Percentiles rank a stretch among this genome's conserved stretches.
Conservation (phyloP, 2,797 vertebrate genomes). For the Otolemur crassicaudatus region DNA sequence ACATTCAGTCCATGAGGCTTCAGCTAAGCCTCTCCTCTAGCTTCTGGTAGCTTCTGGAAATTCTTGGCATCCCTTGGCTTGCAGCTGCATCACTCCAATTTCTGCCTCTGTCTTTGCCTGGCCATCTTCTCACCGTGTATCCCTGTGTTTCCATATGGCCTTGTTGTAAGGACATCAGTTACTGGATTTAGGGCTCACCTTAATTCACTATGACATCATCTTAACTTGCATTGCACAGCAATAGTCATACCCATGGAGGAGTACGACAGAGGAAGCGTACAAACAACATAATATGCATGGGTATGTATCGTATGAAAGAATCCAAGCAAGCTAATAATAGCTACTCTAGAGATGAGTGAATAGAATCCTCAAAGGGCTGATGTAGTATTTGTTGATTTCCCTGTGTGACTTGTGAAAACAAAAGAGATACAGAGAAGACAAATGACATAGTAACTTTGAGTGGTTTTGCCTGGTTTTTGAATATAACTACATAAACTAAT, state of each 20-base stretch:
- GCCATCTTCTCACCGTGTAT: not conserved
- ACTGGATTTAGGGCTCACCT: not conserved
- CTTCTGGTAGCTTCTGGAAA: not conserved
- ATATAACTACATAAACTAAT: not conserved
- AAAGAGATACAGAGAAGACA: conserved; percentile 78
- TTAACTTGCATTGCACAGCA: not conserved
- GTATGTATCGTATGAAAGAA: conserved; percentile 61
- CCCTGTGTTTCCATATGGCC: not conserved
- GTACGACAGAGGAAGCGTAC: not conserved
- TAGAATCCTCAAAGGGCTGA: conserved; percentile 80
- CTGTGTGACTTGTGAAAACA: conserved; percentile 84
- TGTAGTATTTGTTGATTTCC: conserved; percentile 82
- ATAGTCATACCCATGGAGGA: conserved; percentile 34
- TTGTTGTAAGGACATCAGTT: not conserved
- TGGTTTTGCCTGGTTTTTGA: conserved; percentile 68
- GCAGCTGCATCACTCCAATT: not conserved
- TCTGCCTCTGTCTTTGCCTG: not conserved
- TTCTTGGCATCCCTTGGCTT: not conserved
- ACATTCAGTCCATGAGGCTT: not conserved
- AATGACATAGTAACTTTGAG: conserved; percentile 72
- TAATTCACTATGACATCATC: not conserved
- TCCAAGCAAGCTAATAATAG: conserved; percentile 82
- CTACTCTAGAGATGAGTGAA: conserved; percentile 77
- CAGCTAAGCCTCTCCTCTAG: not conserved
- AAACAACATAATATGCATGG: conserved; percentile 78